These are phyloP conservation scores for Harpagus bidentatus DNA, from an alignment of 2,113 vertebrate genomes.

Conservation along the genomic window DNA sequence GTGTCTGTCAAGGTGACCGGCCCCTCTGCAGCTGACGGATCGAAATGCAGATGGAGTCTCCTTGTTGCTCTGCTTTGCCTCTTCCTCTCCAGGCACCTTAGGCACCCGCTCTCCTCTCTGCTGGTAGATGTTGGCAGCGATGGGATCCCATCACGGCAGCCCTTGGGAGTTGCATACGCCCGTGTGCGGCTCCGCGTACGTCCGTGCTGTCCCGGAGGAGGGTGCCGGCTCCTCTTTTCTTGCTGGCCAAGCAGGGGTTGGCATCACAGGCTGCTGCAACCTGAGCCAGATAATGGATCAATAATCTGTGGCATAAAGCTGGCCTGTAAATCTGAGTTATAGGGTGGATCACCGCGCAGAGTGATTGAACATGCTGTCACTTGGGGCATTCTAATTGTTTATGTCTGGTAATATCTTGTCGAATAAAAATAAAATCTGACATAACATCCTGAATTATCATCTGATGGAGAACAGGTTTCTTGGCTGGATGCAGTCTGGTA, in stretches of 20 bases:
- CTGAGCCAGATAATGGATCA: not conserved
- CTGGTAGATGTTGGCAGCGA: not conserved
- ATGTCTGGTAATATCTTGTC: not conserved
- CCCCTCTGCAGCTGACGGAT: not conserved
- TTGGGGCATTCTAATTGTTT: not conserved
- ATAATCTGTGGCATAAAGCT: not conserved
- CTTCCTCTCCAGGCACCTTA: not conserved
- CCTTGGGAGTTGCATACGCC: rapidly evolving
- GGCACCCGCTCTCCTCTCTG: not conserved
- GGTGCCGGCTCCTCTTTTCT: not conserved
- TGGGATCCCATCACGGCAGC: not conserved
- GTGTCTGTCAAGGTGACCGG: not conserved
- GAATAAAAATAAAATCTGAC: not conserved
- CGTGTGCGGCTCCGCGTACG: rapidly evolving
- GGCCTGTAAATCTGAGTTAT: not conserved
- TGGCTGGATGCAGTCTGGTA: not conserved
- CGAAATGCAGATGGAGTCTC: not conserved
- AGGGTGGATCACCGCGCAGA: not conserved
- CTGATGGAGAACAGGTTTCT: not conserved
- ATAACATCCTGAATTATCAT: not conserved
- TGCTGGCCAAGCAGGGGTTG: not conserved
- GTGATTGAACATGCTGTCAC: not conserved
- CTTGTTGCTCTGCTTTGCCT: not conserved
- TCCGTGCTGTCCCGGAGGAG: not conserved
- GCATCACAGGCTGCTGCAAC: not conserved